Conservation (phyloP, 2,888 invertebrate genomes). For the Xiphydria camelus region DNA sequence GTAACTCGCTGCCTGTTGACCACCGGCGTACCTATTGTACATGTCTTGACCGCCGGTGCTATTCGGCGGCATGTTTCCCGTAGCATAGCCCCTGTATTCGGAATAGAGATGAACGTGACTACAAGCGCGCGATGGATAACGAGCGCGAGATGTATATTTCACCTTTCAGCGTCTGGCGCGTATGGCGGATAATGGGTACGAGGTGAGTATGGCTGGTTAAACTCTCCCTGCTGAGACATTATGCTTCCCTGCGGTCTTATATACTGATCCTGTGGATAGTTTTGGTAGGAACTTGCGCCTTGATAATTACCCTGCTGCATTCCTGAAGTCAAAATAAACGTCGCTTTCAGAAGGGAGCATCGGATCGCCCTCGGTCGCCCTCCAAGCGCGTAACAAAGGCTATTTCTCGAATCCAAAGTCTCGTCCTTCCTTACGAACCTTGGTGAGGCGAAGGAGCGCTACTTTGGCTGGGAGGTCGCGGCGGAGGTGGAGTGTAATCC, state of each 20-base stretch:
- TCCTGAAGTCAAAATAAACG: constrained; percentile 42
- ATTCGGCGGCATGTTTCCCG: constrained; percentile 51
- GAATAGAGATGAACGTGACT: background rate
- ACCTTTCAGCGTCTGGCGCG: constrained; percentile 55
- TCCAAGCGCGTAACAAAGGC: too few relatives aligned
- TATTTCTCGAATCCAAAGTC: too few relatives aligned
- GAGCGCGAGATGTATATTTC: constrained; percentile 12
- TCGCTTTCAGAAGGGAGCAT: too few relatives aligned
- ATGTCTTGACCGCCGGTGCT: constrained; percentile 54
- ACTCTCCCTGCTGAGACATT: constrained; percentile 54
- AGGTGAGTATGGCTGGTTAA: constrained; percentile 59
- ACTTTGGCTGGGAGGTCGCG: constrained; percentile 72
- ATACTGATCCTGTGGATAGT: constrained; percentile 59
- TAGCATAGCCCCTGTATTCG: constrained; percentile 55
- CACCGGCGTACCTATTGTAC: constrained; percentile 54
- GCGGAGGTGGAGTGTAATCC: constrained; percentile 69
- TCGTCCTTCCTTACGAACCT: constrained; percentile 58
- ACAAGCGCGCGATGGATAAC: background rate
- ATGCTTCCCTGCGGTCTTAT: constrained; percentile 53
- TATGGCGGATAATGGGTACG: constrained; percentile 58
- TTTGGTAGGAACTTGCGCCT: constrained; percentile 58
- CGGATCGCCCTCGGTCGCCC: too few relatives aligned
- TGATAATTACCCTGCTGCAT: constrained; percentile 57
- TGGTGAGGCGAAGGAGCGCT: constrained; percentile 68
- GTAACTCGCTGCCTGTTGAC: constrained; percentile 50